Evolutionary conservation across 2,113 vertebrate genomes (phyloP), one percentile per base, ranked within the genome.

Genomic region (Desmodus rotundus): DNA sequence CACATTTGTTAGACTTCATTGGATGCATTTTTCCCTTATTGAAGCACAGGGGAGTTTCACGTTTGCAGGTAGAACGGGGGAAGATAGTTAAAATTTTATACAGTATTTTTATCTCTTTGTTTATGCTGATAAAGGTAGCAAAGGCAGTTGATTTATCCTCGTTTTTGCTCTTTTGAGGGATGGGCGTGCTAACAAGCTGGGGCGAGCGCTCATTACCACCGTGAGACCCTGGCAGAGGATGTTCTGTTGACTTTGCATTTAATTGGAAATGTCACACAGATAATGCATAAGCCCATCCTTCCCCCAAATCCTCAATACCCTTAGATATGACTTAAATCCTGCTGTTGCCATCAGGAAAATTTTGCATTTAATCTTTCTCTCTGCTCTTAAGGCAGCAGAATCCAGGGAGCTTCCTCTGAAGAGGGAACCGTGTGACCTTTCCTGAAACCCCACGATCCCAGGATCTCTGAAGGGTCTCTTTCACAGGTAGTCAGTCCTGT

Each of bases 1-100:
- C 63, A 22, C 76, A 80, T 97, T 98, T 97, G 97, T 97, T 97
- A 97, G 96, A 95, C 96, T 98, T 98, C 96, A 80, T 63, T 97
- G 96, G 78, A 85, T 95, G 36, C 88, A 80, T 97, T 97, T 97
- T 97, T 87, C 63, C 47, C 96, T 97, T 98, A 97, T 95, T 96
- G 97, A 98, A 98, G 90, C 96, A 85, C 90, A 97, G 58, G 98
- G 84, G 91, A 98, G 97, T 98, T 98, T 97, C 94, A 63, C 87
- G 89, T 98, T 97, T 97, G 95, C 96, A 97, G 97, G 97, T 93
- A 97, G 87, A 94, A 95, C 47, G 15, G 83, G 91, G 72, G 73
- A 58, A 95, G 92, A 91, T 87, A 92, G 91, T 98, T 98, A 97
- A 97, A 98, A 93, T 97, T 97, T 93, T 81, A 98, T 50, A 45